Base-by-base conservation (phyloP, 2,888 invertebrate species). In the Dynastes tityus region DNA sequence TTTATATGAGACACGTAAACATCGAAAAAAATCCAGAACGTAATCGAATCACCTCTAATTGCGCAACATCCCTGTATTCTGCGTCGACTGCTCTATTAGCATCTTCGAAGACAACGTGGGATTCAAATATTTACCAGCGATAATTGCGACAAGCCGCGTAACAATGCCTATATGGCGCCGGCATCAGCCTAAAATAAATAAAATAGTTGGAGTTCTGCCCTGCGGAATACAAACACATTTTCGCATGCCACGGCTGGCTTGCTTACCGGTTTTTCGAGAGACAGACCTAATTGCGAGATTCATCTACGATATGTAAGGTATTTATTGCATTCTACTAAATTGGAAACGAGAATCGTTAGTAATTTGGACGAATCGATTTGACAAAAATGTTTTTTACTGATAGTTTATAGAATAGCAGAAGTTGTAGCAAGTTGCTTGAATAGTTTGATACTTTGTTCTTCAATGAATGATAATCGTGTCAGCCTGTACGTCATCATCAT, bases 131-230 rank as follows among this genome's bases (percentile, higher is more conserved):
- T 70, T 55, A 53, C 29, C 70, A 8, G 51, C 68, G 68, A 70
- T 64, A 64, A 64, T 70, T 70, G 51, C 68, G 68, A 70, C 55
- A 70, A 53, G 32, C 70, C 6, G 51, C 53, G 70, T 70, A 70
- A 70, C 70, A 70, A 70, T 70, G 68, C 27, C 68, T 51, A 51
- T 51, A 29, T 32, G 70, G 70, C 27, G 70, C 53, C 70, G 32
- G 53, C 70, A 70, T 53, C 53, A 32, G 65, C 53, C 65, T 51
- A 76, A 76, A 76, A 76, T 76, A 76, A 76, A 76, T 76, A 76
- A 76, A 76, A 76, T 76, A 64, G 51, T 76, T 76, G 76, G 76
- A 76, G 63, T 76, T 49, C 49, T 76, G 76, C 76, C 76, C 53
- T 51, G 64, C 49, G 37, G 76, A 51, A 65, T 65, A 76, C 76